These are phyloP conservation scores for Boloria euphrosyne DNA, from an alignment of 2,888 invertebrate species.

Conservation along the genomic window DNA sequence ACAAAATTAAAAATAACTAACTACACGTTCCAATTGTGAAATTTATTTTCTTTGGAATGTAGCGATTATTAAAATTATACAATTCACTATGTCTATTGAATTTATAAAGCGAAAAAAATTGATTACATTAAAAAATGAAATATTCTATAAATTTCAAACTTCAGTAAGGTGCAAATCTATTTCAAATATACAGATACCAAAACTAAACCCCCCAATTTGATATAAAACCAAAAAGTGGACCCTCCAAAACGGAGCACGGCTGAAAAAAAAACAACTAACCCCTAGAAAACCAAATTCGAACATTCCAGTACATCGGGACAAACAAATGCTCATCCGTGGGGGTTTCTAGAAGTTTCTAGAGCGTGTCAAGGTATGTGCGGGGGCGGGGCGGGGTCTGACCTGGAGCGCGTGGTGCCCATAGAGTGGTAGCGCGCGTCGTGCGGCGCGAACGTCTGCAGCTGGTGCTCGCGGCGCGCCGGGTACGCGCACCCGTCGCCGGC, in stretches of 20 bases:
- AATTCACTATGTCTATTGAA: background rate
- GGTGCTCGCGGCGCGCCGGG: conserved; percentile 89
- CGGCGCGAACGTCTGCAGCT: conserved; percentile 73
- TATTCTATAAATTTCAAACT: no score
- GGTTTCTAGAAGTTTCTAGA: background rate
- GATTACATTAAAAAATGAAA: background rate
- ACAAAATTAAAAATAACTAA: background rate
- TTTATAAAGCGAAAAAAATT: background rate
- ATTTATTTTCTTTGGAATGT: conserved; percentile 4
- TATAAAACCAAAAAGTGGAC: background rate
- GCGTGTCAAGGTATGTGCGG: conserved; percentile 69
- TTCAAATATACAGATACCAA: background rate
- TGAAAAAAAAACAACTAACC: background rate
- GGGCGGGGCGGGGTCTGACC: conserved; percentile 84
- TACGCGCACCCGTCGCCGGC: conserved; percentile 94
- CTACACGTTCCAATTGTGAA: background rate
- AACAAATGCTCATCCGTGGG: no score
- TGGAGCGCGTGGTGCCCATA: conserved; percentile 93
- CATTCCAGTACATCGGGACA: background rate
- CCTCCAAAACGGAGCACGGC: background rate
- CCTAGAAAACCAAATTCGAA: background rate
- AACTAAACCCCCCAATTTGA: background rate
- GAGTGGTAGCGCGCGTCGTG: conserved; percentile 88
- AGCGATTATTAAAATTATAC: background rate
- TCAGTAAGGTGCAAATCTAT: background rate